Percentiles rank a stretch among this genome's conserved stretches.
Evolutionary conservation across 2,113 vertebrate genomes (phyloP).

Genomic region (Pampusana beccarii): DNA sequence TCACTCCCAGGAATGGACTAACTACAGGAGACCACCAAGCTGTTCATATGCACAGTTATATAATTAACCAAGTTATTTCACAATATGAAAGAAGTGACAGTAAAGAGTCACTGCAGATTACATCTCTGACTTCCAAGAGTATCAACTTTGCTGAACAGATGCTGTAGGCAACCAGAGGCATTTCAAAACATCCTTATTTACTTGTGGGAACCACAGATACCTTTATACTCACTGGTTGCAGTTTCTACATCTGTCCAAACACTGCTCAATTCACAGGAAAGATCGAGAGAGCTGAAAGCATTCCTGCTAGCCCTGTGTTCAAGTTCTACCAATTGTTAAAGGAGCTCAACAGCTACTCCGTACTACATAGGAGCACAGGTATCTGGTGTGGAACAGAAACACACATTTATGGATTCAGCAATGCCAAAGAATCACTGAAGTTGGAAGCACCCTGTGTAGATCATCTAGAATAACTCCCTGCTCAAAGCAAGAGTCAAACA

Average conservation of each 20-base stretch:
- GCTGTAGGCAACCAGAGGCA: background rate
- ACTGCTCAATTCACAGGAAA: background rate
- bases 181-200: background rate
- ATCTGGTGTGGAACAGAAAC: background rate
- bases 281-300: background rate
- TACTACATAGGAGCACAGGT: background rate
- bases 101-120: background rate
- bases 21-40: background rate
- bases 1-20: background rate
- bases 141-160: background rate
- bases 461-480: background rate
- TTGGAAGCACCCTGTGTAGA: background rate
- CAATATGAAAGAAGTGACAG: background rate
- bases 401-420: background rate
- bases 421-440: accelerated
- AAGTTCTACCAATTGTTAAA: background rate
- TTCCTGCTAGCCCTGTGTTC: background rate
- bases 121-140: background rate
- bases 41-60: background rate
- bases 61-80: background rate
- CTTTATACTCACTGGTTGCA: background rate
- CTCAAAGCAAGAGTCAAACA: background rate
- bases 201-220: background rate
- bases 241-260: background rate
- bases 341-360: background rate